Evolutionary conservation across 2,888 invertebrate genomes (phyloP).

Genomic region (Saturnia japonica): DNA sequence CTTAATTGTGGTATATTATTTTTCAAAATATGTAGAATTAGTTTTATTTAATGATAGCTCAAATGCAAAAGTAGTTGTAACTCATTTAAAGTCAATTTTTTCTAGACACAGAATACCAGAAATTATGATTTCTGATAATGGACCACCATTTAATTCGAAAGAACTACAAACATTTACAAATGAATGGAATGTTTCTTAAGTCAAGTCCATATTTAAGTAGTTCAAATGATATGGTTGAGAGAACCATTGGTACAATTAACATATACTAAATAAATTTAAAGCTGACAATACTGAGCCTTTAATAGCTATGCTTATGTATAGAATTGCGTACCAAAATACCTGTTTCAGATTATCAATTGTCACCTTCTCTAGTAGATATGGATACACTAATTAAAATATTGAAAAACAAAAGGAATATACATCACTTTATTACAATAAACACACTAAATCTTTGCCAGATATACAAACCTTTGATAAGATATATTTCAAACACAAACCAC

Average conservation of each 20-base stretch:
- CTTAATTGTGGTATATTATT: slow-evolving; percentile 31
- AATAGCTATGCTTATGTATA: slow-evolving; percentile 17
- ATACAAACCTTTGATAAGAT: no score
- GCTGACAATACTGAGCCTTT: slow-evolving; percentile 17
- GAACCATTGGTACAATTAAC: slow-evolving; percentile 28
- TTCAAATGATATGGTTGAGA: slow-evolving; percentile 29
- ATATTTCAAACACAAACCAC: no score
- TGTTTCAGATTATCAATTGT: neutral
- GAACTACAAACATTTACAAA: no score
- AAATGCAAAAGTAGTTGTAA: slow-evolving; percentile 23
- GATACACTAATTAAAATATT: no score
- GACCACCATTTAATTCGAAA: no score
- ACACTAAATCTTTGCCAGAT: no score
- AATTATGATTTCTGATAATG: slow-evolving; percentile 27
- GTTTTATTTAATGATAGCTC: neutral
- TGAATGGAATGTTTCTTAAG: no score
- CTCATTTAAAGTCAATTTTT: slow-evolving; percentile 29
- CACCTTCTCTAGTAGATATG: no score
- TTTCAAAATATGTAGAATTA: slow-evolving; percentile 30
- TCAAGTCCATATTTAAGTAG: no score
- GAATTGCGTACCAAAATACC: slow-evolving; percentile 18
- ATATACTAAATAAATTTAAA: slow-evolving; percentile 27
- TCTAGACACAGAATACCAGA: slow-evolving; percentile 30
- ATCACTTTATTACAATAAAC: neutral
- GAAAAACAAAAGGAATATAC: neutral